A percentile compares a stretch with the other conserved stretches of the same genome.
These are phyloP conservation scores for Drosophila tsacasi DNA, from an alignment of 1,140 invertebrate species.

Conservation along the genomic window DNA sequence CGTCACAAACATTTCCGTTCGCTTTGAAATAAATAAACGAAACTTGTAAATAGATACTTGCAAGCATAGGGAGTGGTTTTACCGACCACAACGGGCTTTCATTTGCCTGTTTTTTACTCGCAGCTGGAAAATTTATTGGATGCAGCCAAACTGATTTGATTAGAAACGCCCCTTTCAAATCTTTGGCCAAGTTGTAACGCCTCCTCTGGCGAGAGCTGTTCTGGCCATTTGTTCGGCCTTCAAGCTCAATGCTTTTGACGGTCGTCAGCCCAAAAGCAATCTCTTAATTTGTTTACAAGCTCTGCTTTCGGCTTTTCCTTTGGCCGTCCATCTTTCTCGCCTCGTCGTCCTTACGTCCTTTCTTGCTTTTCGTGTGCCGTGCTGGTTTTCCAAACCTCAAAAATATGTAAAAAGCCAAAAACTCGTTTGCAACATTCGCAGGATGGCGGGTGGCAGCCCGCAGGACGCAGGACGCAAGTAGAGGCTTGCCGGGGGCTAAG, in stretches of 20 bases:
- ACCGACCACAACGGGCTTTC: constrained; percentile 63
- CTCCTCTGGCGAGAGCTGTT: constrained; percentile 29
- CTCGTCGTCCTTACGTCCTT: neutral
- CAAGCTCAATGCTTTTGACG: constrained; percentile 72
- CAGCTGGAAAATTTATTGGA: constrained; percentile 70
- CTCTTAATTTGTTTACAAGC: constrained; percentile 82
- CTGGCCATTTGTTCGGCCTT: constrained; percentile 73
- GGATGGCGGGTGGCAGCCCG: neutral
- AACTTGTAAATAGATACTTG: constrained; percentile 65
- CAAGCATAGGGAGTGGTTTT: constrained; percentile 55
- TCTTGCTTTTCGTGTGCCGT: constrained; percentile 2
- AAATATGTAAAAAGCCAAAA: constrained; percentile 79
- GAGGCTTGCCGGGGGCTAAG: neutral
- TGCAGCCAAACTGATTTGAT: constrained; percentile 79
- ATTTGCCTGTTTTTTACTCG: constrained; percentile 36
- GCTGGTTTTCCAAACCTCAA: constrained; percentile 76
- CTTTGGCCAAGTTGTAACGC: constrained; percentile 56
- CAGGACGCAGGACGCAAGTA: neutral
- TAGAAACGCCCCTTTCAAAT: constrained; percentile 76
- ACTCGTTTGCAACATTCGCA: constrained; percentile 64
- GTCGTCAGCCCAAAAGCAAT: constrained; percentile 77
- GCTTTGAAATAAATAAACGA: constrained; percentile 34
- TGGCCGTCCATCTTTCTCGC: constrained; percentile 47
- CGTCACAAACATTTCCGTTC: neutral
- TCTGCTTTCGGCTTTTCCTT: constrained; percentile 75